Evolutionary conservation across 2,797 vertebrate species (phyloP).

Genomic region (Labroides dimidiatus): DNA sequence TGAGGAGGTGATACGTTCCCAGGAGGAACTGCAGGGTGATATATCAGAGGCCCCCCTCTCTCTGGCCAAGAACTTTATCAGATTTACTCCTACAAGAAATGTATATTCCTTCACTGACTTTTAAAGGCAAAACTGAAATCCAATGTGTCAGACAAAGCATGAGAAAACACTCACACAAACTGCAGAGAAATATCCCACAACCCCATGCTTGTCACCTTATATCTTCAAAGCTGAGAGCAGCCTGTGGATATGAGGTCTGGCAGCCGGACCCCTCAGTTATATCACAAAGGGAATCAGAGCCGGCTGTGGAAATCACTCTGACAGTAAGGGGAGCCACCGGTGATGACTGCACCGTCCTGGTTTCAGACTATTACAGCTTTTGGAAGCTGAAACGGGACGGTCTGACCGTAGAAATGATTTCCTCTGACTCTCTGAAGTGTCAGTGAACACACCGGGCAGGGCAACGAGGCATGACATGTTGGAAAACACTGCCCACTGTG

Average conservation of each 20-base stretch:
- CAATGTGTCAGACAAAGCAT: constrained; percentile 25
- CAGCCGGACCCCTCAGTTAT: constrained; percentile 48
- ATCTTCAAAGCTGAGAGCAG: constrained; percentile 57
- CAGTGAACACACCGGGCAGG: constrained; percentile 21
- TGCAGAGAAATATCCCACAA: constrained; percentile 42
- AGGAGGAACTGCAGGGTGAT: constrained; percentile 46
- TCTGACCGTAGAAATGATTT: constrained; percentile 35
- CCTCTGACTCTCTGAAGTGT: constrained; percentile 17
- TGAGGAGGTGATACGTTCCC: constrained; percentile 55
- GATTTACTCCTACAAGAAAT: constrained; percentile 26
- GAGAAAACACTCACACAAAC: constrained; percentile 35
- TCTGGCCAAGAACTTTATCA: constrained; percentile 24
- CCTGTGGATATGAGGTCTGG: constrained; percentile 58
- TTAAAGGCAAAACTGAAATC: neutral
- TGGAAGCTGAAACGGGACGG: constrained; percentile 30
- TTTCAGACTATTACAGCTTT: constrained; percentile 19
- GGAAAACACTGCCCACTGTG: constrained; percentile 46
- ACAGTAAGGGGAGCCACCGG: constrained; percentile 54
- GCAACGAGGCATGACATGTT: constrained; percentile 44
- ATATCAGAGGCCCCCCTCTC: constrained; percentile 55
- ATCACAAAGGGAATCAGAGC: constrained; percentile 72
- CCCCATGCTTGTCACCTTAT: constrained; percentile 64
- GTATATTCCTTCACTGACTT: neutral
- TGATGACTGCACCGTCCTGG: constrained; percentile 37
- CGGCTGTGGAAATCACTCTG: constrained; percentile 69